Percentiles rank a stretch among this genome's conserved stretches.
Conservation (phyloP, 2,888 invertebrate species). For the Apodemia zela region DNA sequence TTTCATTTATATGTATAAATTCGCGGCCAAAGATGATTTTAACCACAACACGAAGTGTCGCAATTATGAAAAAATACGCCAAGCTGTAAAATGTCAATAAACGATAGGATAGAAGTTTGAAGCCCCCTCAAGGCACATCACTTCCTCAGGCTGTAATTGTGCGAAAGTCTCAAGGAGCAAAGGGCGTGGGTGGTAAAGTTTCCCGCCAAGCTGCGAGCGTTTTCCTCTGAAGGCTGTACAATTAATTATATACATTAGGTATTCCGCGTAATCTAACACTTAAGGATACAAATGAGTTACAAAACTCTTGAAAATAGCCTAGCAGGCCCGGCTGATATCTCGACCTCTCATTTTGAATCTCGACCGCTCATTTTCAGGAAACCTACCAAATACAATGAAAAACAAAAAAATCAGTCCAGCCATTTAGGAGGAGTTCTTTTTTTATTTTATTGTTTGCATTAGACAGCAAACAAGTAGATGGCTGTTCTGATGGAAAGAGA, state of each 20-base stretch:
- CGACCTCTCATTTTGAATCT: too few species aligned
- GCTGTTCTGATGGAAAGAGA: too few species aligned
- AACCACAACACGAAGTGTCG: neutral
- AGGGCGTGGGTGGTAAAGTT: slow-evolving; percentile 13
- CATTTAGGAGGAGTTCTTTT: too few species aligned
- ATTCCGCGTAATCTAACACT: slow-evolving; percentile 1
- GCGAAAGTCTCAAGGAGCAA: slow-evolving; percentile 8
- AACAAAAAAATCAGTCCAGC: too few species aligned
- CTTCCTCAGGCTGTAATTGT: slow-evolving; percentile 12
- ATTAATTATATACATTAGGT: slow-evolving; percentile 11
- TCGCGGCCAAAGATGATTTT: too few species aligned
- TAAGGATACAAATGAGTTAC: neutral
- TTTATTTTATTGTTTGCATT: too few species aligned
- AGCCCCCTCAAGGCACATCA: slow-evolving; percentile 4
- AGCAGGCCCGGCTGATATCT: neutral
- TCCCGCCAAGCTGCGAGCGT: neutral
- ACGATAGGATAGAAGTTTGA: neutral
- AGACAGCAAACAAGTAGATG: too few species aligned
- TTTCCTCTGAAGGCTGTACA: slow-evolving; percentile 1
- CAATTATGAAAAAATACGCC: neutral
- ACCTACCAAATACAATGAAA: too few species aligned
- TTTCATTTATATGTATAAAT: too few species aligned
- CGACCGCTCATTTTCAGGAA: too few species aligned
- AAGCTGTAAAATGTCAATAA: slow-evolving; percentile 4
- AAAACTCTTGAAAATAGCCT: neutral